These are phyloP conservation scores for Tragulus kanchil DNA, from an alignment of 2,113 vertebrate species.

Conservation along the genomic window DNA sequence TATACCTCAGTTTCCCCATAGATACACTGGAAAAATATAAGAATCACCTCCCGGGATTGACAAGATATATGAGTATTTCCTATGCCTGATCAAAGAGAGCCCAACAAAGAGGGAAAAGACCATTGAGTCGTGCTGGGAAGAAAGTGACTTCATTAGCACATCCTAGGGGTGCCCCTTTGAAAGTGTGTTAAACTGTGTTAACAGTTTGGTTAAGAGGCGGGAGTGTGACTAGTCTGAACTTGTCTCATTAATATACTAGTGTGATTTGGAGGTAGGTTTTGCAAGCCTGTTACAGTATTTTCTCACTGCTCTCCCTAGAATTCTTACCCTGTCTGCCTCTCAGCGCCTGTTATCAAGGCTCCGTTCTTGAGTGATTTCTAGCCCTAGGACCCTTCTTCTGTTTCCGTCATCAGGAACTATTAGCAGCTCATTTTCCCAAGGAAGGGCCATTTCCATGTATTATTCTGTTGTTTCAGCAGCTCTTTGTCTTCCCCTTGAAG, in stretches of 20 bases:
- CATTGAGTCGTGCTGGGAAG: constrained; percentile 52
- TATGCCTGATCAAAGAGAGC: constrained; percentile 64
- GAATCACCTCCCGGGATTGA: background rate
- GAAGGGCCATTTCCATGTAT: constrained; percentile 23
- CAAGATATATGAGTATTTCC: constrained; percentile 67
- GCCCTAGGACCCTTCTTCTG: constrained; percentile 59
- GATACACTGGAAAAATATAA: background rate
- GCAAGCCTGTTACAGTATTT: constrained; percentile 71
- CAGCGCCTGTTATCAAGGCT: constrained; percentile 61
- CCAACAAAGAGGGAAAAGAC: constrained; percentile 56
- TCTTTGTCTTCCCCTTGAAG: constrained; percentile 72
- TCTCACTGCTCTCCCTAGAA: background rate
- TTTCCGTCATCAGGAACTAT: constrained; percentile 58
- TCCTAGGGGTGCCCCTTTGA: constrained; percentile 77
- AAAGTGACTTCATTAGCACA: constrained; percentile 81
- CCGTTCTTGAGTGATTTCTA: constrained; percentile 80
- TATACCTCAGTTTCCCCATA: constrained; percentile 61
- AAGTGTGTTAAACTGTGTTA: constrained; percentile 79
- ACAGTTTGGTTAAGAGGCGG: constrained; percentile 74
- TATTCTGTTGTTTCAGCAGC: constrained; percentile 66
- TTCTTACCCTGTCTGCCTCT: constrained; percentile 22
- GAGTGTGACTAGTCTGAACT: constrained; percentile 67
- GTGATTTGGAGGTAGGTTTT: constrained; percentile 54
- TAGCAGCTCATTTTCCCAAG: constrained; percentile 66
- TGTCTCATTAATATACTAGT: constrained; percentile 74